Evolutionary conservation across 1,140 invertebrate genomes (phyloP).

Genomic region (Brachionus manjavacas): DNA sequence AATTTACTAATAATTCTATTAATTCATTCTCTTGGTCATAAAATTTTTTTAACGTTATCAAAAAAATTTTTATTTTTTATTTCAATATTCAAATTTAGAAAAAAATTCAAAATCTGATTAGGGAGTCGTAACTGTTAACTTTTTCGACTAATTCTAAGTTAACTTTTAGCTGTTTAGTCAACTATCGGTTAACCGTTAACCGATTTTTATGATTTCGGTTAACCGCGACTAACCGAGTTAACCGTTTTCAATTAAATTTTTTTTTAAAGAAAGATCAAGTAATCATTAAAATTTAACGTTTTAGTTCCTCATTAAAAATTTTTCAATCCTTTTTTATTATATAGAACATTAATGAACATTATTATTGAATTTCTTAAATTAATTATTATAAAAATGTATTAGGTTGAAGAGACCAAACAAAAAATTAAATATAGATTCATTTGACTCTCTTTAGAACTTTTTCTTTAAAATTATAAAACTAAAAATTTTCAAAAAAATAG

Average conservation of each 20-base stretch:
- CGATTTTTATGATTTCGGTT: neutral
- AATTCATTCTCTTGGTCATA: no score
- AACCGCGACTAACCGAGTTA: neutral
- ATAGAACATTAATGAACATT: neutral
- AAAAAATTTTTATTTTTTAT: no score
- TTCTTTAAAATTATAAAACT: neutral
- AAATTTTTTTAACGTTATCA: no score
- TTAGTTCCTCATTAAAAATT: neutral
- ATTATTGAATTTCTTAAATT: neutral
- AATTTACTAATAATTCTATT: no score
- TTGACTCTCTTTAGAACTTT: neutral
- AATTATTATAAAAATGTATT: neutral
- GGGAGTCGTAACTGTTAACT: neutral
- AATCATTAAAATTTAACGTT: neutral
- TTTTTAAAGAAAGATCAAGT: neutral
- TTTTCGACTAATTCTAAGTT: neutral
- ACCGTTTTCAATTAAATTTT: neutral
- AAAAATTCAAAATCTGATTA: no score
- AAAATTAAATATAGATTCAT: neutral
- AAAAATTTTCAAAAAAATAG: neutral
- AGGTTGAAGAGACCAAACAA: neutral
- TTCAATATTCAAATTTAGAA: no score
- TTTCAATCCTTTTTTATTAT: neutral
- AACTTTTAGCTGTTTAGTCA: neutral
- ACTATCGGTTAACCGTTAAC: neutral